phyloP scores from a whole-genome alignment of 2,888 invertebrate species.

The Apoda limacodes region DNA sequence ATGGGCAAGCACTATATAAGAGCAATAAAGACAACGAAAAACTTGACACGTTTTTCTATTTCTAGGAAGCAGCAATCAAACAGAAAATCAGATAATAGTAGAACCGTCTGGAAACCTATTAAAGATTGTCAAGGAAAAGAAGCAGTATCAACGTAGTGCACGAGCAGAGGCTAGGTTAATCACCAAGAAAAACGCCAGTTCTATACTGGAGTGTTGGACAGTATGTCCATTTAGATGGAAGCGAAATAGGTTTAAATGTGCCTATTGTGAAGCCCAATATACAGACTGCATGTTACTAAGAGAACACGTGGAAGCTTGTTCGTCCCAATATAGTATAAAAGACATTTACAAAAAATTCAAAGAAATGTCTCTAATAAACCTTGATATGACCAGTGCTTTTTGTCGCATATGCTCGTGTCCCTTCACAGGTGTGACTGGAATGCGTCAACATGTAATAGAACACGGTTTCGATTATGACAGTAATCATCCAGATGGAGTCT shows the following conservation, averaged over 20 bases:
- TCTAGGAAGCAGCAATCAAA: conserved; percentile 46
- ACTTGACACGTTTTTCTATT: conserved; percentile 48
- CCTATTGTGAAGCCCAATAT: conserved; percentile 51
- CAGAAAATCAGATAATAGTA: too few species aligned
- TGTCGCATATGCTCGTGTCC: conserved; percentile 40
- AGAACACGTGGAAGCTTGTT: conserved; percentile 39
- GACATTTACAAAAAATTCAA: conserved; percentile 58
- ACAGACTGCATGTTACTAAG: conserved; percentile 41
- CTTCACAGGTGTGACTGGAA: conserved; percentile 30
- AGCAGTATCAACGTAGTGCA: conserved; percentile 43
- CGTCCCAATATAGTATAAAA: conserved; percentile 33
- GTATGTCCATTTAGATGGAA: conserved; percentile 55
- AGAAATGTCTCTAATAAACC: conserved; percentile 55
- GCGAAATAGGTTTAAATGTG: conserved; percentile 50
- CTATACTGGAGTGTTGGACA: conserved; percentile 50
- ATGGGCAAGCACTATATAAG: too few species aligned
- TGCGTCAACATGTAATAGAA: conserved; percentile 40
- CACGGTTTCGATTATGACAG: conserved; percentile 41
- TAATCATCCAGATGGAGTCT: conserved; percentile 47
- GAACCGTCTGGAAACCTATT: conserved; percentile 19
- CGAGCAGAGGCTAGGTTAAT: conserved; percentile 44
- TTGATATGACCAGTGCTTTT: conserved; percentile 41
- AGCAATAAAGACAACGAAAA: neutral
- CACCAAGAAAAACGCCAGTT: conserved; percentile 52
- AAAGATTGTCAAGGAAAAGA: conserved; percentile 23